Evolutionary conservation across 2,113 vertebrate species (phyloP).

Genomic region (Tetrax tetrax): DNA sequence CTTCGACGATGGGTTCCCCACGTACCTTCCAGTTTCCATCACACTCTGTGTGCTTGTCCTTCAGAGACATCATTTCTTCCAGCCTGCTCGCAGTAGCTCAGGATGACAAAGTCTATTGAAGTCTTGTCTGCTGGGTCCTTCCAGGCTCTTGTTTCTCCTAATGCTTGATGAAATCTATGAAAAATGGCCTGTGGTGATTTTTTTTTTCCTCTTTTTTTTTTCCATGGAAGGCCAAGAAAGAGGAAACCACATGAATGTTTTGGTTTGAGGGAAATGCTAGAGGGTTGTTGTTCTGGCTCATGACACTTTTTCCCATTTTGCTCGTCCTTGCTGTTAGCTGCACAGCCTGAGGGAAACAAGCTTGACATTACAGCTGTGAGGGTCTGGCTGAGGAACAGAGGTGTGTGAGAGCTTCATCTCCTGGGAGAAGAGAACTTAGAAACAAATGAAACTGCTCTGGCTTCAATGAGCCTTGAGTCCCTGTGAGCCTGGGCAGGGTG

Average conservation of each 20-base stretch:
- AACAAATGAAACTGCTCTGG: background rate
- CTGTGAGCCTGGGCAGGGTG: rapidly evolving
- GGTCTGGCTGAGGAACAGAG: background rate
- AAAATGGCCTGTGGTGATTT: rapidly evolving
- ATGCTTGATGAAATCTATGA: background rate
- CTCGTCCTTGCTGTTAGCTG: background rate
- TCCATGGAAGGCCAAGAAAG: background rate
- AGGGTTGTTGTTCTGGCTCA: background rate
- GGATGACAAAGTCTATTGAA: background rate
- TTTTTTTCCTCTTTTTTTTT: background rate
- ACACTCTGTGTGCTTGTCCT: background rate
- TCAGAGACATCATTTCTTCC: background rate
- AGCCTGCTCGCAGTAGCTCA: rapidly evolving
- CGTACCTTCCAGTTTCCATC: background rate
- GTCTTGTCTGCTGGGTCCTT: background rate
- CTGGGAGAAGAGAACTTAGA: background rate
- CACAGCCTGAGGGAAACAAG: background rate
- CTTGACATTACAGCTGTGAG: background rate
- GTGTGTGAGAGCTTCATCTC: background rate
- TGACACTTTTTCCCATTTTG: background rate
- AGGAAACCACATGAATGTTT: background rate
- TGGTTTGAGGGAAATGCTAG: background rate
- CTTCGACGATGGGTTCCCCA: rapidly evolving
- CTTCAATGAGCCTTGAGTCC: background rate
- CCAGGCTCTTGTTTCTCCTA: background rate